These are phyloP conservation scores for Catostylus mosaicus DNA, from an alignment of 30 jellyfish, hydroid and myxozoan genomes.

Conservation along the genomic window DNA sequence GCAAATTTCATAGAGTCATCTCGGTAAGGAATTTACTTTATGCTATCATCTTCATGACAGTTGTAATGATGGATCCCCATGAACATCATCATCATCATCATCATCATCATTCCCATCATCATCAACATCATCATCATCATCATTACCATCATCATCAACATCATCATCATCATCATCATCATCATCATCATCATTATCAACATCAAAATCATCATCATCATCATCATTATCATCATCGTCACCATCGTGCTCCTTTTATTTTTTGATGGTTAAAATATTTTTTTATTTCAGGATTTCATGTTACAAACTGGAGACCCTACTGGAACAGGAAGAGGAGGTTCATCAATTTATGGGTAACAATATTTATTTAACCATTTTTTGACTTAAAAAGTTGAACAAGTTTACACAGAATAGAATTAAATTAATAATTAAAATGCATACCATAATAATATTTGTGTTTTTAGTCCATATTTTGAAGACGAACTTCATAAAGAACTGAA, in stretches of 20 bases:
- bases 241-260: background rate
- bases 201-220: no score
- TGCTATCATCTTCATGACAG: background rate
- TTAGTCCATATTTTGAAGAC: conserved; percentile 97
- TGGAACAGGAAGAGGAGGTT: conserved; percentile 99
- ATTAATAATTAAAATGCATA: no score
- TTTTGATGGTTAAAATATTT: background rate
- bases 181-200: no score
- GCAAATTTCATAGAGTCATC: conserved; percentile 89
- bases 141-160: no score
- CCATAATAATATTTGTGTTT: background rate
- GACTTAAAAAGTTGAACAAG: no score
- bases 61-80: no score
- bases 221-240: no score
- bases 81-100: no score
- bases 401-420: background rate
- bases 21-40: conserved; percentile 47
- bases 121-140: no score
- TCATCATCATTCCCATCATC: no score
- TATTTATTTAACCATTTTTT: conserved; percentile 82
- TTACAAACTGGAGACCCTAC: conserved; percentile 98
- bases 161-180: no score
- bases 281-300: conserved; percentile 83
- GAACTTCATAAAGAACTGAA: conserved; percentile 90
- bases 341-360: conserved; percentile 98